Base-by-base conservation (phyloP, 2,888 invertebrate species). In the Lamellibrachia columna region DNA sequence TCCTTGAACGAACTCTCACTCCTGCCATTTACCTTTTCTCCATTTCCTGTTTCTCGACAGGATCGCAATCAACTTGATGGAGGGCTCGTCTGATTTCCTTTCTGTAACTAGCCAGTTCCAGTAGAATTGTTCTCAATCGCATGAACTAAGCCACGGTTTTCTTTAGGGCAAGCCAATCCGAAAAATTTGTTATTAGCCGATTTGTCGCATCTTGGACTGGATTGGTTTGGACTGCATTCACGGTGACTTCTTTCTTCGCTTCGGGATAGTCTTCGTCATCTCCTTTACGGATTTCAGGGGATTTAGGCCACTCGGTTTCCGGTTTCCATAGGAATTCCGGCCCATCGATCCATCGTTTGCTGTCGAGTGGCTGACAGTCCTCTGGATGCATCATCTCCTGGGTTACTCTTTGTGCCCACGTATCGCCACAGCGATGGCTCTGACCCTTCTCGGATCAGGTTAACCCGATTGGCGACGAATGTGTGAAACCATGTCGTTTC, bases 231-330 rank as follows among this genome's bases (percentile, higher is more conserved):
- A 92, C 52, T 55, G 40, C 40, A 40, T 40, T 40, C 40, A 40
- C 40, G 40, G 40, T 40, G 40, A 40, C 40, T 40, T 52, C 28
- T n/a, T 91, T 7, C 91, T 92, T 93, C 7, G 93, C 93, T 91
- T 94, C 94, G 55, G 92, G 93, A 90, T 94, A 93, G 90, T 92
- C 92, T 6, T 28, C n/a, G 7, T 3, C 55, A 55, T 55, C 3
- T 55, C 9, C 55, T 55, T 7, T 55, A 22, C 11, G 3, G 6
- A 93, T 9, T 75, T 28, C 28, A 3, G 28, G 28, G 40, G 3
- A 53, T 52, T 6, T 15, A 40, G 7, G 52, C 53, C 22, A 22
- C 28, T n/a, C 22, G 53, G 92, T 52, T 11, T 40, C 8, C 1
- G 91, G 8, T 15, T 91, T 52, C 22, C 28, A 28, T 28, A 28